Percentiles rank a stretch among this genome's conserved stretches.
These are phyloP conservation scores for Menura novaehollandiae DNA, from an alignment of 2,113 vertebrate genomes.

Conservation along the genomic window DNA sequence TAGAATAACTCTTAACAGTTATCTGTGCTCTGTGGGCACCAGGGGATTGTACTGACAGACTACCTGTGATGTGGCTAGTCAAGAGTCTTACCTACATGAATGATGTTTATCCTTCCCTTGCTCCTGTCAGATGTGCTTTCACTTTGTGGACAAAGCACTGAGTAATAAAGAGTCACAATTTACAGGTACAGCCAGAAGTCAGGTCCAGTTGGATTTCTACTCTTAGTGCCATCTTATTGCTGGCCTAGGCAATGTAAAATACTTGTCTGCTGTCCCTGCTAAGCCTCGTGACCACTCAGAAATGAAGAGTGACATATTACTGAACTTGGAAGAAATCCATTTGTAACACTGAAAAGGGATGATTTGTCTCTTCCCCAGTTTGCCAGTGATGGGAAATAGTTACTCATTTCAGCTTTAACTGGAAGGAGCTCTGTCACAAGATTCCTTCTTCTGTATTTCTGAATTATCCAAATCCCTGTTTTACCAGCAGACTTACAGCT, in stretches of 20 bases:
- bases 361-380: not conserved
- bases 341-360: not conserved
- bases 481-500: not conserved
- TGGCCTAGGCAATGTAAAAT: not conserved
- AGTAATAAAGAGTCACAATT: not conserved
- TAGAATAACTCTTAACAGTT: not conserved
- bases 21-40: not conserved
- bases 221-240: not conserved
- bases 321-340: not conserved
- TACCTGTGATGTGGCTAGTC: not conserved
- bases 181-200: not conserved
- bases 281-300: not conserved
- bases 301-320: not conserved
- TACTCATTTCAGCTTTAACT: not conserved
- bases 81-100: not conserved
- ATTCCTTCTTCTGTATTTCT: not conserved
- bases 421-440: not conserved
- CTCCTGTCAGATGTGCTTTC: not conserved
- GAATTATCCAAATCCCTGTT: not conserved
- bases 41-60: too few relatives aligned
- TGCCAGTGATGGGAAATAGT: not conserved
- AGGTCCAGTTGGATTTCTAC: not conserved
- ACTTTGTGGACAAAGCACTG: not conserved
- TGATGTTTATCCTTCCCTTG: not conserved
- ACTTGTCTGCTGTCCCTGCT: not conserved